phyloP scores from a whole-genome alignment of 2,888 invertebrate species.

The Lepeophtheirus nordmannii region DNA sequence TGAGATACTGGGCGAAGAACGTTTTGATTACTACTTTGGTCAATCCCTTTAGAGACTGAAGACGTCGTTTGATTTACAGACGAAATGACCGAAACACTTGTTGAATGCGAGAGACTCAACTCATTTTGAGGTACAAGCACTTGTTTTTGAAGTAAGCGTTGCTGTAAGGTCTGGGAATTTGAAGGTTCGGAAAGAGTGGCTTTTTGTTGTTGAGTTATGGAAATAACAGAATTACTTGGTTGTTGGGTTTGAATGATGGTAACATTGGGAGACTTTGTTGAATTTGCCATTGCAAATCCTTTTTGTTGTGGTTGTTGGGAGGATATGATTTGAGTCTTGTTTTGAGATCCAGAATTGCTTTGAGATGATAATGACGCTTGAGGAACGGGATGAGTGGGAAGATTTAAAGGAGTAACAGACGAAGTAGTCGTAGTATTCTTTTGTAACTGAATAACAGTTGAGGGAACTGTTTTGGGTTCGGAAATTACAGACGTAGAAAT shows the following conservation, averaged over 20 bases:
- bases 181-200: neutral
- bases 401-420: neutral
- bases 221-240: neutral
- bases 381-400: slow-evolving; percentile 12
- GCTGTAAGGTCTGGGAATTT: neutral
- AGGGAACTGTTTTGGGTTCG: neutral
- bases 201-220: neutral
- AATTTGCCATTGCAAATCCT: neutral
- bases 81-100: no score
- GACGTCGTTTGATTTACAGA: no score
- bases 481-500: neutral
- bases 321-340: neutral
- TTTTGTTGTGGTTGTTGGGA: neutral
- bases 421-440: neutral
- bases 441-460: neutral
- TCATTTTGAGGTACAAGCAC: neutral
- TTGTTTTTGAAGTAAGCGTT: neutral
- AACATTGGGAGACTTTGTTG: slow-evolving; percentile 4
- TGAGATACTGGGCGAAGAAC: no score
- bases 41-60: no score
- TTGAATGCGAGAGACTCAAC: no score
- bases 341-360: neutral
- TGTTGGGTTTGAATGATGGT: neutral
- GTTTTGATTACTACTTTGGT: no score
- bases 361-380: neutral